Percentiles rank a stretch among this genome's conserved stretches.
Conservation (phyloP, 1,140 invertebrate species). For the Apocrypta bakeri region DNA sequence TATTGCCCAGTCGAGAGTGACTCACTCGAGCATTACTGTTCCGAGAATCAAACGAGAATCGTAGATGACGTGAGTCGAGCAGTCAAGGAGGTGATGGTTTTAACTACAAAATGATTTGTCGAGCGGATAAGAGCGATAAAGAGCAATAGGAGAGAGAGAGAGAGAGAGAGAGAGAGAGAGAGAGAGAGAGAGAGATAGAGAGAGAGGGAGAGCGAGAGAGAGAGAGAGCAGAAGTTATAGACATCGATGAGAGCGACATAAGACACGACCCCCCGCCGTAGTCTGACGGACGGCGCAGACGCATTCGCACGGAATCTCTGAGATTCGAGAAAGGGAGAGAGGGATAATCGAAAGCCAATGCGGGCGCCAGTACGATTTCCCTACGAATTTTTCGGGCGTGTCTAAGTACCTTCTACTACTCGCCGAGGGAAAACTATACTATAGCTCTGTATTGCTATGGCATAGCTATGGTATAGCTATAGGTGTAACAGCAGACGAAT, state of each 20-base stretch:
- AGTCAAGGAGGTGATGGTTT: too few species aligned
- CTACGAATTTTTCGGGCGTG: conserved; percentile 46
- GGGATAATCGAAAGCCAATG: conserved; percentile 12
- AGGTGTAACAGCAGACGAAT: background rate
- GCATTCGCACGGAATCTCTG: background rate
- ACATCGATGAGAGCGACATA: too few species aligned
- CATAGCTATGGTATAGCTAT: background rate
- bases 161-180: background rate
- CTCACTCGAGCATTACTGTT: too few species aligned
- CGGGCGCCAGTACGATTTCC: conserved; percentile 34
- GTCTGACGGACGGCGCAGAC: background rate
- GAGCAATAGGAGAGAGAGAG: background rate
- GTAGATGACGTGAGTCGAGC: too few species aligned
- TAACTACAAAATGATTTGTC: background rate
- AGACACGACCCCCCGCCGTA: background rate
- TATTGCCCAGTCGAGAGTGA: too few species aligned
- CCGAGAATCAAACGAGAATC: background rate
- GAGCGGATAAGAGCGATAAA: too few species aligned
- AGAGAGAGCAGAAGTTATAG: too few species aligned
- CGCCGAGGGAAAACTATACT: background rate
- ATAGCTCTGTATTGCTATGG: background rate
- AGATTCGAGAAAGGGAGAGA: background rate
- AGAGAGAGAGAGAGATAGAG: background rate
- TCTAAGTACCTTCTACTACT: background rate
- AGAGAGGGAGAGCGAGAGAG: background rate